phyloP scores from a whole-genome alignment of 2,797 vertebrate genomes.

The Rhynchonycteris naso region DNA sequence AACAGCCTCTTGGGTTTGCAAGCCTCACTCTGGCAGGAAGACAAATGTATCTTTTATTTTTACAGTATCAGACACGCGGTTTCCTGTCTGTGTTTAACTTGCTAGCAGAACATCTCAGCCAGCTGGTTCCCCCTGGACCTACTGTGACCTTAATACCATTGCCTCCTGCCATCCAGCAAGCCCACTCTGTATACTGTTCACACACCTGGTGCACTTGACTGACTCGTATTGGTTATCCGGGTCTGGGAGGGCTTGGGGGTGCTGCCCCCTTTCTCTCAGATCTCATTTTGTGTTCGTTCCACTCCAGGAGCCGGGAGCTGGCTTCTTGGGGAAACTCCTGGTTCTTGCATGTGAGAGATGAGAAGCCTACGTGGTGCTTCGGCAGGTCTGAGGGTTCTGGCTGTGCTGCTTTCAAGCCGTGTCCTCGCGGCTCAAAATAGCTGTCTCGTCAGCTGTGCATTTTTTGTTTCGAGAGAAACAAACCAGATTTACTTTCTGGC shows the following conservation, averaged over 20 bases:
- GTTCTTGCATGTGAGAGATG: not conserved
- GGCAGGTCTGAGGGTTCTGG: not conserved
- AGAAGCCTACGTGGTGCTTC: not conserved
- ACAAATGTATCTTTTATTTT: conserved; percentile 84
- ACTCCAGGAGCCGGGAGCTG: not conserved
- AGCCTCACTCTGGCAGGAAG: conserved; percentile 86
- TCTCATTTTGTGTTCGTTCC: not conserved
- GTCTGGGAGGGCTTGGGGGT: not conserved
- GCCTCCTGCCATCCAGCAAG: conserved; percentile 75
- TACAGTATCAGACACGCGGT: conserved; percentile 95
- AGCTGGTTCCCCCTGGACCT: conserved; percentile 86
- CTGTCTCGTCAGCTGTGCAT: not conserved
- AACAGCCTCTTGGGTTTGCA: conserved; percentile 85
- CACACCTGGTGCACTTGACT: not conserved
- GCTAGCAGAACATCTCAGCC: conserved; percentile 91
- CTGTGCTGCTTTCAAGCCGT: not conserved
- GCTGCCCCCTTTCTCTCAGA: not conserved
- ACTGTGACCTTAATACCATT: conserved; percentile 84
- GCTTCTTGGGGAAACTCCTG: not conserved
- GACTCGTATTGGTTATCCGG: not conserved
- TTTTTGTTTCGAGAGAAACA: conserved; percentile 57
- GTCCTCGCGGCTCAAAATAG: not conserved
- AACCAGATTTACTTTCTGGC: conserved; percentile 62
- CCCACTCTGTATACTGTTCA: conserved; percentile 67
- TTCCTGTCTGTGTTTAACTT: conserved; percentile 97